Evolutionary conservation across 2,888 invertebrate species (phyloP), one percentile per base, ranked within the genome.

Genomic region (Microdon myrmicae): DNA sequence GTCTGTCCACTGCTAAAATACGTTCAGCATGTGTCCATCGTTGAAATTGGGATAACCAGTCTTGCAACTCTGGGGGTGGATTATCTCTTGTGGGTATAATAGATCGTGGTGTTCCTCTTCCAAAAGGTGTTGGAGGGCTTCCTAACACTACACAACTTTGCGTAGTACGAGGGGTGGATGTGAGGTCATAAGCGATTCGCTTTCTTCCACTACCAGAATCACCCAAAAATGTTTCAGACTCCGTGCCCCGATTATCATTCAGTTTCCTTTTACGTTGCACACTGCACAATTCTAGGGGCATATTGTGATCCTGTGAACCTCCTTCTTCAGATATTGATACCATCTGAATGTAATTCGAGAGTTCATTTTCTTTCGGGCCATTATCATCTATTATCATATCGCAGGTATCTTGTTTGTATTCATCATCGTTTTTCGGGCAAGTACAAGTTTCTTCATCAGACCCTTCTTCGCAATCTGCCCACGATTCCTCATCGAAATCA

Each of bases 1-100:
- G 83, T 69, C 92, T 90, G 76, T 95, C 93, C 54, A 97, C 87
- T 1, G 96, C 96, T 75, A 92, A 82, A 71, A 94, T 85, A 70
- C 95, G 85, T 79, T 96, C 95, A 1, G 88, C 88, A 74, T 94
- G 92, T 5, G 91, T 89, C 96, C 96, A 96, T 67, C 83, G 83
- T 81, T 88, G 86, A 80, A 90, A 91, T 73, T 88, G 88, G 48
- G 83, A 75, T 61, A 92, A 79, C 91, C 91, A 92, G 71, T 86
- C 85, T 67, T 83, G 84, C 80, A 92, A 82, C 73, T 89, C 89
- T 3, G 89, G 87, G 6, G 91, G 90, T 48, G 90, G 90, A 82
- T 89, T 88, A 71, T 88, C 89, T 77, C 87, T 87, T n/a, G 89
- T 88, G 28, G 90, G 89, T 71, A 88, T 87, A 20, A 87, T 78